Conservation (phyloP, 2,113 vertebrate species). For the Meriones unguiculatus region DNA sequence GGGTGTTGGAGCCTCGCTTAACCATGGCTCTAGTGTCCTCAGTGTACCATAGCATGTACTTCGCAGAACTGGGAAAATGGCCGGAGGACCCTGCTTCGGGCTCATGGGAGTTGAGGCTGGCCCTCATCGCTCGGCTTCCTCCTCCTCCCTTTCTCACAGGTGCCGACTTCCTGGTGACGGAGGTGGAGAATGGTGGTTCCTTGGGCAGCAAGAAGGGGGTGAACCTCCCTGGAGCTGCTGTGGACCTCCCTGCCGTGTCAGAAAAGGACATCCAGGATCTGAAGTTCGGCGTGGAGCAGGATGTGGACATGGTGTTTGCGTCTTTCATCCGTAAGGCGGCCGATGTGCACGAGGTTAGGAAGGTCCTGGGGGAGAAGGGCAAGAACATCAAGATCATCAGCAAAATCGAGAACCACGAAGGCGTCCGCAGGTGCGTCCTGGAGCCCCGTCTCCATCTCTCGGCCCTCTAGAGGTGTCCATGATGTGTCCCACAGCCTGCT, state of each 20-base stretch:
- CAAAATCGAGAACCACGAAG: constrained; percentile 99
- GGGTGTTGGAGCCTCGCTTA: neutral
- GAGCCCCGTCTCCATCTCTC: neutral
- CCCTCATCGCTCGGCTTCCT: neutral
- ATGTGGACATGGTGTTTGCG: constrained; percentile 98
- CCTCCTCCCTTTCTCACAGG: constrained; percentile 83
- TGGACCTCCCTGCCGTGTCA: constrained; percentile 95
- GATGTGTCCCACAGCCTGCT: neutral
- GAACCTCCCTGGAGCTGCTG: constrained; percentile 95
- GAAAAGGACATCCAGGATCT: constrained; percentile 97
- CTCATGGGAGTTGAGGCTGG: neutral
- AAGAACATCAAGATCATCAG: constrained; percentile 99
- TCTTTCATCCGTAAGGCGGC: constrained; percentile 98
- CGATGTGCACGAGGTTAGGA: constrained; percentile 95
- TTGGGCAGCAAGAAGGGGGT: constrained; percentile 99
- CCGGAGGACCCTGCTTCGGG: too few relatives aligned
- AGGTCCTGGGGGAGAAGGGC: constrained; percentile 96
- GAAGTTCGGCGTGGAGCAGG: constrained; percentile 96
- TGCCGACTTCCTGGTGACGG: constrained; percentile 90
- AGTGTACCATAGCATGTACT: fast-evolving
- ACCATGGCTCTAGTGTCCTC: fast-evolving
- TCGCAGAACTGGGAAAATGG: fast-evolving
- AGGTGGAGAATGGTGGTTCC: constrained; percentile 94
- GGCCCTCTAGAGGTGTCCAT: neutral
- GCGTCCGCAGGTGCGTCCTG: constrained; percentile 92